Base-by-base conservation (phyloP, 2,113 vertebrate genomes). In the Microcebus ravelobensis region DNA sequence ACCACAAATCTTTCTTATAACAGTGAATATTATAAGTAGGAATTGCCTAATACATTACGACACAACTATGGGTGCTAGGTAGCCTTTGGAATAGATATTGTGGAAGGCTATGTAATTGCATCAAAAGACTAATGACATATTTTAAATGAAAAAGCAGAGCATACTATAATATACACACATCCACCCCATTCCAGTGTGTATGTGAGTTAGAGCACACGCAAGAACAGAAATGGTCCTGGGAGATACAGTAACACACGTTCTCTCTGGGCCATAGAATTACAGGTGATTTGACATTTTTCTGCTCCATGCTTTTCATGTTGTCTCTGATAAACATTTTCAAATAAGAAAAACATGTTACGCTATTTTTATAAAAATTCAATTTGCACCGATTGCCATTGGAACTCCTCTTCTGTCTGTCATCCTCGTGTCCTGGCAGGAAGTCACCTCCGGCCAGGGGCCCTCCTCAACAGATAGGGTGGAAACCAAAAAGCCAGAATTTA, bases 321-420 rank as follows among this genome's bases (percentile, higher is more conserved):
- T 95, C 76, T 81, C 18, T n/a, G n/a, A 23, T 45, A 48, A 73
- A 65, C 8, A 39, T 34, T 91, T 96, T 96, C 57, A 50, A 68
- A 76, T 74, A 50, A 88, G 34, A 65, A 92, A 81, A 67, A 21
- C 1, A 6, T 23, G 23, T 9, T 23, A 42, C 12, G 20, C 9
- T 23, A 42, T 15, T 61, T 87, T 80, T 80, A 11, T 21, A 63
- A 57, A 90, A 50, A 36, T 48, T 36, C 29, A 34, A 0, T 74
- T 63, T 83, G 42, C 23, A 36, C 29, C 23, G 3, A 48, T 21
- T 27, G 3, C 68, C 63, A 68, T 4, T 29, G 27, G 5, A 42
- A 15, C 12, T 70, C 20, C 9, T 29, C 23, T 85, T 52, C 82
- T 39, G 39, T 29, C 39, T 9, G 2, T 11, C 42, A 45, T 13